phyloP scores from a whole-genome alignment of 2,797 vertebrate species.

The Gymnopithys bicolor region DNA sequence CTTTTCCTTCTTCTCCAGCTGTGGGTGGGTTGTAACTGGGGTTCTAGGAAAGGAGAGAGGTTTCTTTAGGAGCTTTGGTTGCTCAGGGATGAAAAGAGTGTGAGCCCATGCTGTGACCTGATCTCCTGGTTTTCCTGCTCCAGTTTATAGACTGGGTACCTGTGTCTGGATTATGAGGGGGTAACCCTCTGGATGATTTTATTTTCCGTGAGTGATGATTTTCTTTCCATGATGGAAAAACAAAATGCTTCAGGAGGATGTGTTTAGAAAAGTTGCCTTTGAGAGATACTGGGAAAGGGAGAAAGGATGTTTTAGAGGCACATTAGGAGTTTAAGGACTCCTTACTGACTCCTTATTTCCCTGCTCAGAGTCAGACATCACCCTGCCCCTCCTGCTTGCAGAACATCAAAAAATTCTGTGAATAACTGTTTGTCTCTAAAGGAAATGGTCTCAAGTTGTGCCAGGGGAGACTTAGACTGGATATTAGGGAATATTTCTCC shows the following conservation, averaged over 20 bases:
- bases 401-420: neutral
- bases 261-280: neutral
- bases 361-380: neutral
- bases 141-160: neutral
- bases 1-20: neutral
- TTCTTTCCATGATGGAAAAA: neutral
- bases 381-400: neutral
- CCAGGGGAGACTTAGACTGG: neutral
- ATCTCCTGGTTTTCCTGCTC: neutral
- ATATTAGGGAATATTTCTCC: neutral
- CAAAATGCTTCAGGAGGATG: neutral
- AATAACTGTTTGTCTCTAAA: neutral
- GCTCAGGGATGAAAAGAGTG: neutral
- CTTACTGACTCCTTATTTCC: neutral
- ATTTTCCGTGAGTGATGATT: neutral
- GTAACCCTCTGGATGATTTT: neutral
- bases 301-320: neutral
- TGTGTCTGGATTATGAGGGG: neutral
- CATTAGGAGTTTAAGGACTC: neutral
- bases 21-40: fast-evolving
- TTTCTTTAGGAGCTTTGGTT: neutral
- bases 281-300: neutral
- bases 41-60: neutral
- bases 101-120: neutral
- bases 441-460: neutral